Conservation (phyloP, 2,113 vertebrate species). For the Peromyscus maniculatus region DNA sequence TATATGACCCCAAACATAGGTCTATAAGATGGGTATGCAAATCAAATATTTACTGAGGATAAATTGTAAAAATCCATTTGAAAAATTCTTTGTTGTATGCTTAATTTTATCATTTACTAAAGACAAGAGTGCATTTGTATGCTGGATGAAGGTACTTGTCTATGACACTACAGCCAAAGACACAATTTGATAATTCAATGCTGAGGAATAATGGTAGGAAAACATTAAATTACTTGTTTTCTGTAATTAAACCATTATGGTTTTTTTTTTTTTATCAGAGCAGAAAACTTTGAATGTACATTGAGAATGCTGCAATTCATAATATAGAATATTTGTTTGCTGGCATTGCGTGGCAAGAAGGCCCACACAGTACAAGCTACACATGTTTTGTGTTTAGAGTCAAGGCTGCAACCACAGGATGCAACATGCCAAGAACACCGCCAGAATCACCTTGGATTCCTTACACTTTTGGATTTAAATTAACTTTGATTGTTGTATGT, state of each 20-base stretch:
- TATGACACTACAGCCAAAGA: background rate
- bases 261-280: background rate
- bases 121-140: background rate
- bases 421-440: no score
- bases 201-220: background rate
- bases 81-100: background rate
- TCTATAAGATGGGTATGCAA: background rate
- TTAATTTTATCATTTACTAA: background rate
- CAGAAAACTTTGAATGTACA: background rate
- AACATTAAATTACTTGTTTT: background rate
- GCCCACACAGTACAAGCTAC: background rate
- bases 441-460: background rate
- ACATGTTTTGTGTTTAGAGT: background rate
- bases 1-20: background rate
- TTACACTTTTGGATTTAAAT: background rate
- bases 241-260: background rate
- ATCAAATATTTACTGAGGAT: background rate
- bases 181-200: background rate
- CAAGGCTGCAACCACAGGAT: background rate
- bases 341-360: background rate
- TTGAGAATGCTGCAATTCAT: background rate
- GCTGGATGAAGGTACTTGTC: no score
- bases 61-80: background rate
- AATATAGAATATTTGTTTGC: background rate
- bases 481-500: background rate